Conservation (phyloP, 2,888 invertebrate species). For the Caenorhabditis zanzibari region DNA sequence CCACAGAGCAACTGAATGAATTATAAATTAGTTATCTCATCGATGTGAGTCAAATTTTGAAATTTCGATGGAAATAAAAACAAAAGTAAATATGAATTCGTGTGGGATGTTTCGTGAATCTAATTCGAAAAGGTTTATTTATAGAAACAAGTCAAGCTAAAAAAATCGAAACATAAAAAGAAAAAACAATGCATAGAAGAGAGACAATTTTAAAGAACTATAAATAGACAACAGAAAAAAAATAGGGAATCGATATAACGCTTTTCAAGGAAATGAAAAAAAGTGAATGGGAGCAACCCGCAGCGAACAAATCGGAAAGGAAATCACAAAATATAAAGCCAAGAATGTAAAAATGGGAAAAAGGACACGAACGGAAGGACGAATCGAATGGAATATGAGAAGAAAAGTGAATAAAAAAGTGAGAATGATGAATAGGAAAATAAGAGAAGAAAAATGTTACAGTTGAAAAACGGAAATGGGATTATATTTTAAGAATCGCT, state of each 20-base stretch:
- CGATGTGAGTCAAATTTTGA: conserved; percentile 12
- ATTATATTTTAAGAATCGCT: not conserved
- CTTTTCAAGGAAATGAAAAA: not conserved
- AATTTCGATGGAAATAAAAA: conserved; percentile 15
- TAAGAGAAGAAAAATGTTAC: not conserved
- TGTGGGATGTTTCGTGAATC: not conserved
- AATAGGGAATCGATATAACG: not conserved
- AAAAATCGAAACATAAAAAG: not conserved
- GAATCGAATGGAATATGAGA: not conserved
- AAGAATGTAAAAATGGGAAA: conserved; percentile 7
- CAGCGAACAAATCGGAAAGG: conserved; percentile 26
- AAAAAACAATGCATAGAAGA: conserved; percentile 1
- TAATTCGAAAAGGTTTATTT: conserved; percentile 1
- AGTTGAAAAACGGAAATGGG: not conserved
- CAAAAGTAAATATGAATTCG: not conserved
- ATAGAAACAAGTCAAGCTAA: conserved; percentile 7
- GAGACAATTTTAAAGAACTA: not conserved
- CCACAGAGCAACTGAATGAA: conserved; percentile 7
- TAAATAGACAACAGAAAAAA: conserved; percentile 21
- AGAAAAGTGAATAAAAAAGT: not conserved
- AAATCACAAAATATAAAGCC: conserved; percentile 49
- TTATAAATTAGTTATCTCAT: conserved; percentile 18
- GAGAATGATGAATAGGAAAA: not conserved
- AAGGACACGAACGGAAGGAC: not conserved
- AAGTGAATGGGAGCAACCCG: conserved; percentile 25